phyloP scores from a whole-genome alignment of 2,888 invertebrate species.

The Dryococelus australis region DNA sequence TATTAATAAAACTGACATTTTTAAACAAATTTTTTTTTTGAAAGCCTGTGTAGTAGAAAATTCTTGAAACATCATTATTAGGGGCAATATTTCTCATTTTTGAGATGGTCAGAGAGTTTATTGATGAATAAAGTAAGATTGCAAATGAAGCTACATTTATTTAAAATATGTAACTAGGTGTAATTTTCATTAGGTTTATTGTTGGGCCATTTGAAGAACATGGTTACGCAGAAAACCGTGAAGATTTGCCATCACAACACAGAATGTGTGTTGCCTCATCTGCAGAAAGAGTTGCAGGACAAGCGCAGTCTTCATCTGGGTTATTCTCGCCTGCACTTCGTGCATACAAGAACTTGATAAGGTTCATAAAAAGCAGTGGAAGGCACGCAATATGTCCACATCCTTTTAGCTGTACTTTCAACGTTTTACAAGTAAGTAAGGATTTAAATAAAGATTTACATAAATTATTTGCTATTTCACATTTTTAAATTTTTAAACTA shows the following conservation, averaged over 20 bases:
- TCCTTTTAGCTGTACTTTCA: slow-evolving; percentile 67
- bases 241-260: slow-evolving; percentile 34
- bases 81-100: no score
- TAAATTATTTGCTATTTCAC: not conserved
- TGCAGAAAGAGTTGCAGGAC: not conserved
- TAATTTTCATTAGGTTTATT: slow-evolving; percentile 60
- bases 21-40: no score
- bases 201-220: slow-evolving; percentile 66
- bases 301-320: not conserved
- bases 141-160: no score
- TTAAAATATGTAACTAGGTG: not conserved
- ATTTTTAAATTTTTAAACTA: no score
- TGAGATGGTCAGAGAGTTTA: no score
- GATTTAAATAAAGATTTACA: slow-evolving; percentile 23
- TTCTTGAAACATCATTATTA: no score
- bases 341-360: not conserved
- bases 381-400: slow-evolving; percentile 67
- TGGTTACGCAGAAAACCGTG: slow-evolving; percentile 43
- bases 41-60: no score
- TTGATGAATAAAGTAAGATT: no score
- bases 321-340: not conserved
- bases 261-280: not conserved
- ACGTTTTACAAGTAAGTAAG: slow-evolving; percentile 62
- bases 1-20: no score
- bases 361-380: slow-evolving; percentile 45